Percentiles rank a stretch among this genome's conserved stretches.
These are phyloP conservation scores for Andrena flavipes DNA, from an alignment of 2,888 invertebrate species.

Conservation along the genomic window DNA sequence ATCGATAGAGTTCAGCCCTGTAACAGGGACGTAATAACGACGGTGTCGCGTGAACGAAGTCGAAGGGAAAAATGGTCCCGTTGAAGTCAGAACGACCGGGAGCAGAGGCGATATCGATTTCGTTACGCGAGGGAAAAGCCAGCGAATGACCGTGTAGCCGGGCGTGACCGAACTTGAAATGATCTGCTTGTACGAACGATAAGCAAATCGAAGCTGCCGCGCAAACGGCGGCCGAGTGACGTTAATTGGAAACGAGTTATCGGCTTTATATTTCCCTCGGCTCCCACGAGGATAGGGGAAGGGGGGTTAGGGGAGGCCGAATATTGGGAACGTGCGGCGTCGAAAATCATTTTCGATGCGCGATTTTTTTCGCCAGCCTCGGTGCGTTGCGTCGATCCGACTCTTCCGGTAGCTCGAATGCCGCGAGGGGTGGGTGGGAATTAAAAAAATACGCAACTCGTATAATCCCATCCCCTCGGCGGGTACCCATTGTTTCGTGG, in stretches of 20 bases:
- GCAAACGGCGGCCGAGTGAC: conserved; percentile 55
- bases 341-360: conserved; percentile 34
- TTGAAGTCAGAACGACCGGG: conserved; percentile 33
- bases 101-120: conserved; percentile 41
- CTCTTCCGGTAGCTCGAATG: background rate
- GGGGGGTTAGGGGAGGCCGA: background rate
- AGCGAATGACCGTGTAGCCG: conserved; percentile 28
- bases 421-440: background rate
- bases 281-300: background rate
- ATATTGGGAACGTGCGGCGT: background rate
- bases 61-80: background rate
- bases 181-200: conserved; percentile 56
- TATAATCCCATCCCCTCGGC: conserved; percentile 2
- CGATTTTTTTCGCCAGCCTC: background rate
- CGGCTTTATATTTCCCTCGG: conserved; percentile 48
- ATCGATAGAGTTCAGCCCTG: conserved; percentile 31
- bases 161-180: conserved; percentile 55
- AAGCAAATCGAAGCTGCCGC: conserved; percentile 55
- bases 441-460: conserved; percentile 17
- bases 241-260: conserved; percentile 69
- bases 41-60: conserved; percentile 13
- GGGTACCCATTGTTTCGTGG: conserved; percentile 4
- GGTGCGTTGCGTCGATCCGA: background rate
- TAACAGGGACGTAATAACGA: conserved; percentile 47
- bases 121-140: conserved; percentile 8